These are phyloP conservation scores for Ridgeia piscesae DNA, from an alignment of 1,140 invertebrate genomes.

Conservation along the genomic window DNA sequence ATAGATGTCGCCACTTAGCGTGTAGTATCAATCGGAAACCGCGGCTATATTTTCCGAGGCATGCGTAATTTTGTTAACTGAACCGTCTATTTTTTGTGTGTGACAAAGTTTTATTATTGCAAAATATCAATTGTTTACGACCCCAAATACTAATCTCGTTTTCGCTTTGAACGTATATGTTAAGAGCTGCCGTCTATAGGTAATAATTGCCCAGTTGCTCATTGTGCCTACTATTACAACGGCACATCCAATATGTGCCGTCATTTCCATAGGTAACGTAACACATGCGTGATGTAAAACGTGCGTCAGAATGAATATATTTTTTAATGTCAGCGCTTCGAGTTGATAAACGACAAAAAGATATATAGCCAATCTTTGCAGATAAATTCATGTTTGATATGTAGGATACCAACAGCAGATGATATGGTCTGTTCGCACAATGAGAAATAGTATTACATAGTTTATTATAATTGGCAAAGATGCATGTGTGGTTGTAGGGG, in stretches of 20 bases:
- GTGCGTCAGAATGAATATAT: neutral
- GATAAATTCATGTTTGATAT: neutral
- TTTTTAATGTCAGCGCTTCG: neutral
- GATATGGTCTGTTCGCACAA: neutral
- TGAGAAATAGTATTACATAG: neutral
- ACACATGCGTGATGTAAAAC: neutral
- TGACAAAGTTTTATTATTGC: no score
- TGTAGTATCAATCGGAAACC: no score
- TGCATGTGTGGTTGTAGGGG: neutral
- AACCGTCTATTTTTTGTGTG: no score
- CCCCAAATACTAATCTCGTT: no score
- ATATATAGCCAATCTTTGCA: neutral
- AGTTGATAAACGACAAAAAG: neutral
- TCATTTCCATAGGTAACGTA: neutral
- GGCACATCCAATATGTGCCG: neutral
- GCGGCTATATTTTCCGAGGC: no score
- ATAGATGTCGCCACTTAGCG: no score
- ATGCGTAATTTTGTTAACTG: no score
- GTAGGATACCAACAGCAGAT: neutral
- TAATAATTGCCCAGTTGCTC: no score
- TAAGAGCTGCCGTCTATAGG: no score
- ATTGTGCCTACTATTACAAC: neutral
- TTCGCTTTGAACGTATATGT: no score
- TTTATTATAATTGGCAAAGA: neutral
- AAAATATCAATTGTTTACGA: no score